A percentile compares a stretch with the other conserved stretches of the same genome.
Evolutionary conservation across 2,797 vertebrate genomes (phyloP).

Genomic region (Sebastes matsubarae): DNA sequence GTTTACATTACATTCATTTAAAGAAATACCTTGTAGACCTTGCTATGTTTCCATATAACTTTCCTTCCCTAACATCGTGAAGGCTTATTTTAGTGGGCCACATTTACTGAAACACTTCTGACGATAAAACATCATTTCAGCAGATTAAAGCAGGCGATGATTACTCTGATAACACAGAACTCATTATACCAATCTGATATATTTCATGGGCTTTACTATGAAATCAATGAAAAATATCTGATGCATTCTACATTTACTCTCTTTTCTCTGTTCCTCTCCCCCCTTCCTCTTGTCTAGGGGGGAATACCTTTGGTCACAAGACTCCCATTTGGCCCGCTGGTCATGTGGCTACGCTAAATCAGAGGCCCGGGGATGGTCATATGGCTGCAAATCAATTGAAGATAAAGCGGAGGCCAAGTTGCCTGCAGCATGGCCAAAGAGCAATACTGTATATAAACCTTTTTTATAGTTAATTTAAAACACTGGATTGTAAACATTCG

Average conservation of each 20-base stretch:
- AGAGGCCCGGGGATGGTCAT: conserved; percentile 71
- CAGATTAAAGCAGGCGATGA: background rate
- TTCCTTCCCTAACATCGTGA: background rate
- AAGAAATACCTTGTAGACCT: background rate
- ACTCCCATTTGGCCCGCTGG: conserved; percentile 63
- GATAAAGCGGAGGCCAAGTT: conserved; percentile 13
- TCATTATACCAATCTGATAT: background rate
- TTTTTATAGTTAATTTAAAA: background rate
- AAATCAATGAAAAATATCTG: background rate
- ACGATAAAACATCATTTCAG: background rate
- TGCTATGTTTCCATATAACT: background rate
- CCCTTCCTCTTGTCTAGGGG: conserved; percentile 9
- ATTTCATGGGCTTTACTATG: background rate
- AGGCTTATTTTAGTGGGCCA: background rate
- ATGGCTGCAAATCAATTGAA: conserved; percentile 63
- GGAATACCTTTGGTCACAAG: conserved; percentile 80
- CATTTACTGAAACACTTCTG: background rate
- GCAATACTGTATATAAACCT: background rate
- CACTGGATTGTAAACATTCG: background rate
- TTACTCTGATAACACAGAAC: background rate
- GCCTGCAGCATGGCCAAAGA: background rate
- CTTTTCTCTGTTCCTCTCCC: background rate
- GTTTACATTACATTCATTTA: background rate
- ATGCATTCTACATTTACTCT: conserved; percentile 3
- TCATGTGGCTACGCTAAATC: conserved; percentile 77